Percentiles rank a stretch among this genome's conserved stretches.
phyloP scores from a whole-genome alignment of 2,888 invertebrate genomes.

The Apamea anceps region DNA sequence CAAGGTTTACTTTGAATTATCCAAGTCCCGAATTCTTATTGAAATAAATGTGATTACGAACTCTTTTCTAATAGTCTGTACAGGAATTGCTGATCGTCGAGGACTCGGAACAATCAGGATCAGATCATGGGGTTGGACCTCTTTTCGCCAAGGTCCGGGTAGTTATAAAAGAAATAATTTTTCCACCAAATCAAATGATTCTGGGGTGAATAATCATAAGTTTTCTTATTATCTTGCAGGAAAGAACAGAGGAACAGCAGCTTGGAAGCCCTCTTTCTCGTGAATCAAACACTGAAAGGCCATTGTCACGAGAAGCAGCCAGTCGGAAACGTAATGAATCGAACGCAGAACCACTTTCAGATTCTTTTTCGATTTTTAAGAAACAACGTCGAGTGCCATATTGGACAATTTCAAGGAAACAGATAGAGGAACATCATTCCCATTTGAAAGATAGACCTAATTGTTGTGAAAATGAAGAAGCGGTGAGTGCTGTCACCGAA shows the following conservation, averaged over 20 bases:
- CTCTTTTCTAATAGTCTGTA: background rate
- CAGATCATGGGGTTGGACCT: background rate
- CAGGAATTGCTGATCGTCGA: conserved; percentile 31
- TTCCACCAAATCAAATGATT: background rate
- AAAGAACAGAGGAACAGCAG: conserved; percentile 9
- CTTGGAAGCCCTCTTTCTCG: conserved; percentile 10
- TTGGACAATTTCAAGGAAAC: background rate
- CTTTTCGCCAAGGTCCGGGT: conserved; percentile 1
- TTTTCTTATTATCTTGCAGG: conserved; percentile 21
- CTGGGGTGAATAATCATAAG: no score
- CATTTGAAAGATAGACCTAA: background rate
- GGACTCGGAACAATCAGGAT: conserved; percentile 20
- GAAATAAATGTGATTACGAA: background rate
- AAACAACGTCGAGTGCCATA: background rate
- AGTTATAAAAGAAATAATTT: background rate
- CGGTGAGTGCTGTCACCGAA: background rate
- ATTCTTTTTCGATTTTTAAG: conserved; percentile 5
- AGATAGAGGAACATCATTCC: background rate
- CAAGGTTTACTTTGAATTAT: background rate
- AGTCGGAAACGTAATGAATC: conserved; percentile 22
- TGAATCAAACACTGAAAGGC: conserved; percentile 17
- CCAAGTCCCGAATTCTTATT: background rate
- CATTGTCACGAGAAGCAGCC: conserved; percentile 16
- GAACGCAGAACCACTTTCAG: conserved; percentile 9
- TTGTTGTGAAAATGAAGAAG: conserved; percentile 8